Conservation (phyloP, 2,797 vertebrate genomes). For the Arctocebus calabarensis region DNA sequence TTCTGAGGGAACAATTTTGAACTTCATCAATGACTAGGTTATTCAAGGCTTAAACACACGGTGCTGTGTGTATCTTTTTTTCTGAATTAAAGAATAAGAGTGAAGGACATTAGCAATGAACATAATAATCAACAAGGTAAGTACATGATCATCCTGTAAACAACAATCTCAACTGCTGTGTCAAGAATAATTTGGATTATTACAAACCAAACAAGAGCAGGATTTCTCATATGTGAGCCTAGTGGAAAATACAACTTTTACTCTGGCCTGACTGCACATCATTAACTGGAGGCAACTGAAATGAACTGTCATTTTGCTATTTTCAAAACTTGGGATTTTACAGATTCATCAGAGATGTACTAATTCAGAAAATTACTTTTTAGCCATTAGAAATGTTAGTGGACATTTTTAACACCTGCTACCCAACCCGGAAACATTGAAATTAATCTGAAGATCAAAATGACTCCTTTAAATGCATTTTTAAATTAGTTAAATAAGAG, state of each 20-base stretch:
- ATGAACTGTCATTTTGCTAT: background rate
- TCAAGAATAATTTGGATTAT: background rate
- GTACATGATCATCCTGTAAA: background rate
- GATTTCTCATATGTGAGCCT: background rate
- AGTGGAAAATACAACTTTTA: background rate
- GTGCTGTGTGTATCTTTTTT: background rate
- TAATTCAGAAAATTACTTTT: background rate
- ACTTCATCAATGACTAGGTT: background rate
- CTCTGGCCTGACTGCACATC: background rate
- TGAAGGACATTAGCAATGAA: background rate
- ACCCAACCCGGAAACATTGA: background rate
- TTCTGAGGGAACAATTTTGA: background rate
- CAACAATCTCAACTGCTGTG: background rate
- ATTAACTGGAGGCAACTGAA: background rate
- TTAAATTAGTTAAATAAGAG: constrained; percentile 18
- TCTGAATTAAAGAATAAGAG: background rate
- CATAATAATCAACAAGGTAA: background rate
- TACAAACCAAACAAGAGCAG: background rate
- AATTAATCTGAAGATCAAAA: constrained; percentile 37
- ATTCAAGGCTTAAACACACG: background rate
- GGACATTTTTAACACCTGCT: background rate
- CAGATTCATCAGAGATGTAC: background rate
- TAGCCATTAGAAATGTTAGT: background rate
- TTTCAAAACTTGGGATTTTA: background rate
- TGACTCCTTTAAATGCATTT: constrained; percentile 4